These are phyloP conservation scores for Sesia apiformis DNA, from an alignment of 2,888 invertebrate genomes.

Conservation along the genomic window DNA sequence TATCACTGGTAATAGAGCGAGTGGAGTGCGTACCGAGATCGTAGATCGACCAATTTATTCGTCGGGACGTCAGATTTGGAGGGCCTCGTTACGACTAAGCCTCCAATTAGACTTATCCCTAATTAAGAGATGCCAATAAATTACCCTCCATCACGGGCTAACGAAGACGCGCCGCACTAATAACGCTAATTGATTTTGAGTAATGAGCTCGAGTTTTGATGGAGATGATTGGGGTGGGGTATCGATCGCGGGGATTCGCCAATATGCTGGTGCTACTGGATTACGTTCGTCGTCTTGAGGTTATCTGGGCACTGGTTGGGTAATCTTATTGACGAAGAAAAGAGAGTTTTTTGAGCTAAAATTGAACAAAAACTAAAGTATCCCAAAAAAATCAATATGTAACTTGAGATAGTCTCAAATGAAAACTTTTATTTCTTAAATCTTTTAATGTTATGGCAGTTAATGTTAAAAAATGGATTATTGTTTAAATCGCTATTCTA, in stretches of 20 bases:
- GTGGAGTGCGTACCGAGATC: slow-evolving; percentile 47
- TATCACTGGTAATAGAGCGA: slow-evolving; percentile 49
- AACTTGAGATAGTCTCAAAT: no score
- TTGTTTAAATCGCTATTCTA: no score
- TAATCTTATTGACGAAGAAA: slow-evolving; percentile 10
- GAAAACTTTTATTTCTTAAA: no score
- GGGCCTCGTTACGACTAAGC: slow-evolving; percentile 76
- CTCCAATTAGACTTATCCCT: slow-evolving; percentile 77
- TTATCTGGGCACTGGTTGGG: no score
- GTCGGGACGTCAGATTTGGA: slow-evolving; percentile 73
- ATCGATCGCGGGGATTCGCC: slow-evolving; percentile 37
- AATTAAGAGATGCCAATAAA: slow-evolving; percentile 77
- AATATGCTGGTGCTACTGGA: slow-evolving; percentile 17
- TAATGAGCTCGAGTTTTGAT: slow-evolving; percentile 74
- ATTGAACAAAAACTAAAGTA: no score
- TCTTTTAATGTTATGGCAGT: no score
- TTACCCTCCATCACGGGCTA: slow-evolving; percentile 76
- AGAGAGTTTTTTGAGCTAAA: no score
- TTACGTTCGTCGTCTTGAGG: no score
- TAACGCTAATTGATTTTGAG: slow-evolving; percentile 75
- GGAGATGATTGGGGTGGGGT: slow-evolving; percentile 59
- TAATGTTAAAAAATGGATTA: no score
- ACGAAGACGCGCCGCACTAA: slow-evolving; percentile 74
- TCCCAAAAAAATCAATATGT: no score
- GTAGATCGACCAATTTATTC: slow-evolving; percentile 65